Evolutionary conservation across 2,797 vertebrate species (phyloP), one percentile per base, ranked within the genome.

Genomic region (Hipposideros larvatus): DNA sequence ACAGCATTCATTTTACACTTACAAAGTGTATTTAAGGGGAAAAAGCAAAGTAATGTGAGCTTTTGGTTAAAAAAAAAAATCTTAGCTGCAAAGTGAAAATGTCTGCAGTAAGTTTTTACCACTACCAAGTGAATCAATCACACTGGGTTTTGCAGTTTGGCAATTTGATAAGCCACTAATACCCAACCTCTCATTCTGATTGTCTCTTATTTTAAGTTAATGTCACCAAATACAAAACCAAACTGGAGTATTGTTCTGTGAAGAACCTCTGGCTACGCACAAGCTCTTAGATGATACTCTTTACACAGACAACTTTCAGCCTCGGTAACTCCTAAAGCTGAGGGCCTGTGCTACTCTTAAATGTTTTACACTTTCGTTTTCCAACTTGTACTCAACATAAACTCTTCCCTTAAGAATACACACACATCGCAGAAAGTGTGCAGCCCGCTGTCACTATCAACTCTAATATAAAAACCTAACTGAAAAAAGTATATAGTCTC

Each of bases 351-450:
- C 24, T 41, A 41, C 48, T 75, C 46, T 61, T 28, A 59, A 61
- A 71, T 86, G 61, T n/a, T 51, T 88, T 51, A 86, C 43, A 87
- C 92, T 96, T 97, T 96, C 80, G 3, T 75, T 96, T 97, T 96
- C 65, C 59, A 73, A 68, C 21, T 26, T 53, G 15, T 0, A 34
- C 28, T 83, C 86, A 24, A 71, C 78, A 93, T 15, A 88, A 53
- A 53, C 43, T n/a, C 65, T 73, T 46, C 59, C 61, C 63, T 71
- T 68, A 68, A 34, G 61, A 92, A 31, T 3, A 31, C 2, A 11
- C 26, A 75, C 13, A 6, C 9, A 34, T 55, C 55, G 89, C 7
- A 94, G 26, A 73, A 86, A 57, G 21, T 65, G 48, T 59, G 74
- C 80, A 31, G n/a, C 28, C 26, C 18, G 21, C 43, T 48, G 16